Percentiles rank a stretch among this genome's conserved stretches.
Conservation (phyloP, 2,888 invertebrate genomes). For the Dasypogon diadema region DNA sequence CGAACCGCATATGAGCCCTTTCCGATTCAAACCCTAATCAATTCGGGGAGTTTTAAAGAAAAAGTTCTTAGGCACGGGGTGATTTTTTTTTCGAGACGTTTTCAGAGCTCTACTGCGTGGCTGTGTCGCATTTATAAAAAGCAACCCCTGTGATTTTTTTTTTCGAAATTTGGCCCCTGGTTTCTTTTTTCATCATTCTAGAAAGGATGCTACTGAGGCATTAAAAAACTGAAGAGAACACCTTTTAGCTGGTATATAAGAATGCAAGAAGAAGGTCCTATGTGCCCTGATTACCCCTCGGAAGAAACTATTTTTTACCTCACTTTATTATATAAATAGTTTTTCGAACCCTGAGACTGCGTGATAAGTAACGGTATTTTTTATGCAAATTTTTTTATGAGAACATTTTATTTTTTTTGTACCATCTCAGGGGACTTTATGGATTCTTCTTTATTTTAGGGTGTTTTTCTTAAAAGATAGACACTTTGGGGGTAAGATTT, state of each 20-base stretch:
- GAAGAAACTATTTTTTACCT: slow-evolving; percentile 21
- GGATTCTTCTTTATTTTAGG: slow-evolving; percentile 17
- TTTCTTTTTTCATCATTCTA: slow-evolving; percentile 16
- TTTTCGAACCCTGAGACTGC: neutral
- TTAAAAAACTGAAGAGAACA: slow-evolving; percentile 26
- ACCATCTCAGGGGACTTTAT: slow-evolving; percentile 15
- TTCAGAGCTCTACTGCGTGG: slow-evolving; percentile 8
- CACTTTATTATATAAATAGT: slow-evolving; percentile 7
- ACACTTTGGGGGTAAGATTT: slow-evolving; percentile 51
- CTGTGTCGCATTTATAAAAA: slow-evolving; percentile 36
- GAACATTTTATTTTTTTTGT: neutral
- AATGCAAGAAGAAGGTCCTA: neutral
- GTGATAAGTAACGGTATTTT: slow-evolving; percentile 57
- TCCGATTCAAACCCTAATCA: slow-evolving; percentile 54
- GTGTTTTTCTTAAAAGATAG: slow-evolving; percentile 18
- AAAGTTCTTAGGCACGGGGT: slow-evolving; percentile 50
- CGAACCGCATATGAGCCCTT: slow-evolving; percentile 21
- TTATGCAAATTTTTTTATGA: slow-evolving; percentile 57
- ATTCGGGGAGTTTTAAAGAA: slow-evolving; percentile 46
- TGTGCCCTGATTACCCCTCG: slow-evolving; percentile 27
- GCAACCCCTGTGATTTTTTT: slow-evolving; percentile 34
- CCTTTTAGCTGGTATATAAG: neutral
- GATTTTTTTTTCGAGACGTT: slow-evolving; percentile 12
- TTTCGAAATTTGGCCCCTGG: slow-evolving; percentile 13
- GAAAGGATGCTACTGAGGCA: slow-evolving; percentile 39